These are phyloP conservation scores for Malurus melanocephalus DNA, from an alignment of 2,113 vertebrate species.

Conservation along the genomic window DNA sequence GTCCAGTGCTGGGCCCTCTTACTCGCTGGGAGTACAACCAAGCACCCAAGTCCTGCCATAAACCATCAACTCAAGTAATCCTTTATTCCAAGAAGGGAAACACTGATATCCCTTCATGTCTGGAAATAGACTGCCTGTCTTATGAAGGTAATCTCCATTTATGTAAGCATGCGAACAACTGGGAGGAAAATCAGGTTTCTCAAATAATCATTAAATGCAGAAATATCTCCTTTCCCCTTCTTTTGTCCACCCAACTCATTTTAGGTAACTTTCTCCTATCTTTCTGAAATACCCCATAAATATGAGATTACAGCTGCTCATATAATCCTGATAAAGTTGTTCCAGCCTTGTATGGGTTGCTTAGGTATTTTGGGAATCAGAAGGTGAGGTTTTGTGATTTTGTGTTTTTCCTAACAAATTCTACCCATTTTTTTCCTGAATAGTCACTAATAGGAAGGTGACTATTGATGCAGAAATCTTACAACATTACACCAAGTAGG, in stretches of 20 bases:
- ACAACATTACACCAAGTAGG: background rate
- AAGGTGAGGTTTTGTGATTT: background rate
- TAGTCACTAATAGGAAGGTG: background rate
- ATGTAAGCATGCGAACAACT: background rate
- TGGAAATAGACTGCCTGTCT: background rate
- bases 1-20: background rate
- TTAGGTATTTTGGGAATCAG: background rate
- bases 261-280: background rate
- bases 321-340: background rate
- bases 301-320: background rate
- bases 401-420: background rate
- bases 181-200: background rate
- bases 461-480: background rate
- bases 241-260: fast-evolving
- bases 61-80: background rate
- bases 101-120: background rate
- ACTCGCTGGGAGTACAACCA: fast-evolving
- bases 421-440: background rate
- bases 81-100: background rate
- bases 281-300: background rate
- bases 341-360: background rate
- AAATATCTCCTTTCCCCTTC: background rate
- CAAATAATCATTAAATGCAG: background rate
- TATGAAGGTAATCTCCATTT: background rate
- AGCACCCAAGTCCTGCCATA: background rate